Base-by-base conservation (phyloP, 2,888 invertebrate genomes). In the Zhengitettix transpicula region DNA sequence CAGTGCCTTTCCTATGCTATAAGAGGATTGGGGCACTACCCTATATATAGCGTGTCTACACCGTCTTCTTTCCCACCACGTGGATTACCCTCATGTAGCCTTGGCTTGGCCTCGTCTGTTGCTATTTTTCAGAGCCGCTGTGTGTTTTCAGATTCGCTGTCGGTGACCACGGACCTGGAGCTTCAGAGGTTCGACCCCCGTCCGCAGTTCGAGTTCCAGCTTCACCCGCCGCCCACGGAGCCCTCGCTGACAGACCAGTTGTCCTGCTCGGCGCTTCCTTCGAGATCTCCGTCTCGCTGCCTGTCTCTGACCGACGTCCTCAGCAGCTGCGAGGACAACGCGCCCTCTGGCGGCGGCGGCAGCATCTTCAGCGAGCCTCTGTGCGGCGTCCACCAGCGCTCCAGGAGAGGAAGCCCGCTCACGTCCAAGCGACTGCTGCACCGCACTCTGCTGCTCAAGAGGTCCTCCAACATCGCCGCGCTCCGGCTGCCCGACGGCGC, bases 401-500 rank as follows among this genome's bases (percentile, higher is more conserved):
- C 44, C 10, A 10, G 44, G 12, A 10, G 44, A 10, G 44, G 10
- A 12, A 42, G 44, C 44, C 44, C 44, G 44, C 44, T 11, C 10
- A 10, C 44, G 44, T 10, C 44, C 10, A 42, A 12, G 44, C 44
- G 44, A 12, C 44, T 42, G 44, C 44, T 42, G 44, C 44, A 42
- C 10, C 44, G 44, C 44, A 12, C 44, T n/a, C 47, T 47, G 14
- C 47, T 47, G 47, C 47, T 47, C 14, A 12, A n/a, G 47, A 10
- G 10, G 44, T 10, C 53, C 15, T 59, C 59, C 14, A 78, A 82
- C 65, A 81, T 83, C 69, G 87, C 89, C 44, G 84, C 85, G 62
- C 72, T 92, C 58, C 80, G 91, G 64, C 89, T 91, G 75, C 93
- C 93, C 9, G 94, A 94, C 68, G 93, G 93, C 55, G 92, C 94